Base-by-base conservation (phyloP, 2,888 invertebrate species). In the Gibbula magus region DNA sequence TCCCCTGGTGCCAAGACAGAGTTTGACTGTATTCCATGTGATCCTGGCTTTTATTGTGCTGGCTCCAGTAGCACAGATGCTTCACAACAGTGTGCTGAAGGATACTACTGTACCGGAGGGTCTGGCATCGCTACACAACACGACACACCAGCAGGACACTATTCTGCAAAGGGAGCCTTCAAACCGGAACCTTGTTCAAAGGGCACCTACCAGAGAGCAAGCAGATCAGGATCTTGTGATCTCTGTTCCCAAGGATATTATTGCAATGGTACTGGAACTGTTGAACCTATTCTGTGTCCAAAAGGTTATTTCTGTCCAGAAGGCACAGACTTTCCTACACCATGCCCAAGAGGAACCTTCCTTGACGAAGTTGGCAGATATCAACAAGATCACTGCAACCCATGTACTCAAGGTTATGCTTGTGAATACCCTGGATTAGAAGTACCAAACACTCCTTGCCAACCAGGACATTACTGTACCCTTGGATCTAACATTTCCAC, bases 71-170 rank as follows among this genome's bases (percentile, higher is more conserved):
- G 90, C 82, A 87, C 87, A 2, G 85, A 86, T 29, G 90, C 89
- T n/a, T 88, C 90, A 2, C 82, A 86, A 56, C 67, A 86, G 77
- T 92, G 92, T 86, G 86, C 89, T 5, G 86, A 91, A 52, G 92
- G 92, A 5, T 92, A 90, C 82, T 92, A 89, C 81, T 92, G 92
- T 80, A 90, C 89, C 3, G 92, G 92, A 35, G 92, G 92, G 18
- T 83, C 92, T 5, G 85, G 88, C 5, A 85, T 86, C 7, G 88
- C 91, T 3, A 92, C 89, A 18, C 92, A 92, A 83, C 78, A 85
- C 81, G 90, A 87, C 20, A 88, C 89, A 5, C 85, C 87, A 13
- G 82, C 87, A 45, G 92, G 92, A 0, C 89, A 92, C 80, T 92
- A 90, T 84, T 87, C 92, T 0, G 53, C 75, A 51, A 86, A 83